Base-by-base conservation (phyloP, 2,113 vertebrate genomes). In the Mystacornis crossleyi region DNA sequence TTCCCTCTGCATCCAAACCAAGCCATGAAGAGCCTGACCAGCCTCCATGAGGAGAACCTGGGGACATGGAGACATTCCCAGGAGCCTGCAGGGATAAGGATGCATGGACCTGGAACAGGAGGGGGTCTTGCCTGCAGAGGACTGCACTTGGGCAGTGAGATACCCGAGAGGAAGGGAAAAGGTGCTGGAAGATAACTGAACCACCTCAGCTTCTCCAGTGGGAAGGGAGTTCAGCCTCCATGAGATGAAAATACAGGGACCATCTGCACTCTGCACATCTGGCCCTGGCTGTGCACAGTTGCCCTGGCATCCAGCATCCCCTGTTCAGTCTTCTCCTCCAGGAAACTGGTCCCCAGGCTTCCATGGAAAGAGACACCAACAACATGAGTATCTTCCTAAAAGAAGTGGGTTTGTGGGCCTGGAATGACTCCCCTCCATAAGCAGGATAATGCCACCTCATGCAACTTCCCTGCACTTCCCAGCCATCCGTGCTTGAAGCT, bases 131-230 rank as follows among this genome's bases (percentile, higher is more conserved):
- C 31, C 20, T 26, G 25, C 86, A 50, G 25, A 70, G 28, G 23
- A 73, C 26, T 9, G 20, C 4, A 3, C 2, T 2, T 40, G 31
- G n/a, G 20, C n/a, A 95, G 42, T 3, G 36, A 28, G 34, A 77
- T 36, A 60, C 23, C 58, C 0, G 0, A 72, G 33, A 67, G 24
- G 50, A 87, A 60, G 12, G 1, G 3, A 43, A 78, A 84, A 53
- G 5, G 14, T 57, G 47, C 11, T 82, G 83, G 71, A 74, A 53
- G 34, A 67, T 19, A 29, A 29, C 42, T 33, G 47, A 80, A 40
- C 3, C 47, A 53, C 24, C 24, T 67, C 31, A 79, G 8, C n/a
- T 57, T 23, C 57, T 82, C 51, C 47, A 18, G 8, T 21, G 33
- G 18, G 14, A 69, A 70, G 31, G 24, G 21, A 8, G 14, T 61